phyloP scores from a whole-genome alignment of 2,888 invertebrate species.

The Petrolisthes cinctipes region DNA sequence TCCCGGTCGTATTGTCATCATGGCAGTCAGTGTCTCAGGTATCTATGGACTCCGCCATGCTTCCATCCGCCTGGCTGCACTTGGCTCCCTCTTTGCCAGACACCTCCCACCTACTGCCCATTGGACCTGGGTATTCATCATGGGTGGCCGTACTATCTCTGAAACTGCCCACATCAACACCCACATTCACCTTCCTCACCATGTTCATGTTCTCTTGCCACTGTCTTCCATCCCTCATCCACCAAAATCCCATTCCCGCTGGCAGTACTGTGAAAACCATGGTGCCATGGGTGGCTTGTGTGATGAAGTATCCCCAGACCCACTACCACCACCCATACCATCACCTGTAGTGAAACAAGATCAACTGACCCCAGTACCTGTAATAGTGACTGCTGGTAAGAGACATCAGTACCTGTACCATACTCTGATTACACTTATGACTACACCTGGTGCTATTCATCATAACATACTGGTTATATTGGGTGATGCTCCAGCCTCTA shows the following conservation, averaged over 20 bases:
- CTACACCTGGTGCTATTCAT: conserved; percentile 45
- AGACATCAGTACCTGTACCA: conserved; percentile 62
- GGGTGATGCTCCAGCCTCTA: conserved; percentile 38
- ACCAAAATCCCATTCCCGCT: conserved; percentile 20
- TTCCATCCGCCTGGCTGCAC: conserved; percentile 20
- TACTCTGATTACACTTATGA: conserved; percentile 48
- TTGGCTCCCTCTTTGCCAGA: conserved; percentile 51
- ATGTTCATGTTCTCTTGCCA: conserved; percentile 35
- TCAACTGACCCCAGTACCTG: conserved; percentile 42
- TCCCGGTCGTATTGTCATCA: conserved; percentile 51
- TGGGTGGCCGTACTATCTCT: conserved; percentile 59
- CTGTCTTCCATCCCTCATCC: conserved; percentile 34
- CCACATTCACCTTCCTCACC: conserved; percentile 30
- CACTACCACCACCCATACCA: conserved; percentile 34
- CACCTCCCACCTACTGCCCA: conserved; percentile 46
- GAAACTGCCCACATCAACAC: conserved; percentile 41
- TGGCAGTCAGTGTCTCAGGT: conserved; percentile 46
- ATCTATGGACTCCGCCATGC: conserved; percentile 41
- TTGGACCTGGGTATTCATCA: conserved; percentile 64
- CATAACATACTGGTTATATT: conserved; percentile 54
- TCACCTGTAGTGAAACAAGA: conserved; percentile 9
- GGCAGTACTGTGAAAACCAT: conserved; percentile 51
- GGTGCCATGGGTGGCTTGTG: conserved; percentile 59
- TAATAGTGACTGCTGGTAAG: conserved; percentile 60
- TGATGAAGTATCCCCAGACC: conserved; percentile 47